A percentile compares a stretch with the other conserved stretches of the same genome.
These are phyloP conservation scores for Microtus agrestis DNA, from an alignment of 2,797 vertebrate species.

Conservation along the genomic window DNA sequence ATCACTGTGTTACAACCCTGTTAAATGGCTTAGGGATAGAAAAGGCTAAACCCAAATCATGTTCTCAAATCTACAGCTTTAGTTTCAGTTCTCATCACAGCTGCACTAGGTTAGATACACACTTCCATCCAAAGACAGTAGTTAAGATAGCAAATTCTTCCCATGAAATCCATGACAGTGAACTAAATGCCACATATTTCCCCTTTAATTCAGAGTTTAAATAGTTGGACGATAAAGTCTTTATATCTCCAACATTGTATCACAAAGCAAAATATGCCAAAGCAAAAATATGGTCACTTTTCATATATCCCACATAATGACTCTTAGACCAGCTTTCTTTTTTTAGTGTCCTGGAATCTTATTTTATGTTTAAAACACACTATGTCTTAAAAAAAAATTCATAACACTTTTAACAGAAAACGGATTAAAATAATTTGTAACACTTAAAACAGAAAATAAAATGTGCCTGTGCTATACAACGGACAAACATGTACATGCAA, in stretches of 20 bases:
- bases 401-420: slow-evolving; percentile 36
- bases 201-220: background rate
- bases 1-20: background rate
- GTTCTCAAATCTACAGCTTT: slow-evolving; percentile 6
- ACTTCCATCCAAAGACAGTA: background rate
- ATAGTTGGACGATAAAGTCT: slow-evolving; percentile 2
- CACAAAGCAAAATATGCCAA: background rate
- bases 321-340: slow-evolving; percentile 26
- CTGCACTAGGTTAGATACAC: slow-evolving; percentile 1
- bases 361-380: slow-evolving; percentile 45
- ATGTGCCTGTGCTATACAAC: slow-evolving; percentile 55
- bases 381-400: slow-evolving; percentile 66
- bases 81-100: slow-evolving; percentile 10
- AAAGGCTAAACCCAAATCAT: slow-evolving; percentile 28
- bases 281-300: slow-evolving; percentile 33
- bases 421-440: slow-evolving; percentile 65
- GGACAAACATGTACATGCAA: slow-evolving; percentile 75
- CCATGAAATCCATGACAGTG: background rate
- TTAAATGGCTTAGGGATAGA: background rate
- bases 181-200: background rate
- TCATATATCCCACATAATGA: background rate
- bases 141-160: background rate
- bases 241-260: background rate
- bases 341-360: slow-evolving; percentile 4
- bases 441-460: slow-evolving; percentile 67